Conservation (phyloP, 1,140 invertebrate genomes). For the Artemia franciscana region DNA sequence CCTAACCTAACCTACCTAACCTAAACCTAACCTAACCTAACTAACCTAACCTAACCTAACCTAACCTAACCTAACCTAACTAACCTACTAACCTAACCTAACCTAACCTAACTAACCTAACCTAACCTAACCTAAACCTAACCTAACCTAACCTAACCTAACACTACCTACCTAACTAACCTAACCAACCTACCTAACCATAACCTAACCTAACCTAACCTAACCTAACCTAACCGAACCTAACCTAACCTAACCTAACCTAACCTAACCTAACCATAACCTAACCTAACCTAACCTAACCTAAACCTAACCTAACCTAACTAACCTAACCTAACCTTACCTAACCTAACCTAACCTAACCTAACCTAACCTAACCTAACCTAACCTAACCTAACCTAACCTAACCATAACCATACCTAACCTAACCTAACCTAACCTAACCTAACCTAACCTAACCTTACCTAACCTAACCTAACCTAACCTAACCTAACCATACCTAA, state of each 20-base stretch:
- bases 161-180: too few species aligned
- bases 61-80: too few species aligned
- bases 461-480: constrained; percentile 16
- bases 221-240: constrained; percentile 7
- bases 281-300: constrained; percentile 8
- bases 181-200: too few species aligned
- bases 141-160: too few species aligned
- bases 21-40: too few species aligned
- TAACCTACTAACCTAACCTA: too few species aligned
- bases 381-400: constrained; percentile 15
- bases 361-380: constrained; percentile 13
- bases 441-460: constrained; percentile 12
- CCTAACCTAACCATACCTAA: constrained; percentile 17
- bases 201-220: constrained; percentile 2
- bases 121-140: too few species aligned
- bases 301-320: constrained; percentile 5
- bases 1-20: too few species aligned
- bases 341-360: constrained; percentile 11
- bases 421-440: constrained; percentile 12
- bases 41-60: too few species aligned
- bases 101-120: too few species aligned
- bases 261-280: constrained; percentile 7
- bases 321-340: constrained; percentile 7
- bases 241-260: constrained; percentile 7
- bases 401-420: constrained; percentile 11